Conservation (phyloP, 2,888 invertebrate genomes). For the Steinernema hermaphroditum region DNA sequence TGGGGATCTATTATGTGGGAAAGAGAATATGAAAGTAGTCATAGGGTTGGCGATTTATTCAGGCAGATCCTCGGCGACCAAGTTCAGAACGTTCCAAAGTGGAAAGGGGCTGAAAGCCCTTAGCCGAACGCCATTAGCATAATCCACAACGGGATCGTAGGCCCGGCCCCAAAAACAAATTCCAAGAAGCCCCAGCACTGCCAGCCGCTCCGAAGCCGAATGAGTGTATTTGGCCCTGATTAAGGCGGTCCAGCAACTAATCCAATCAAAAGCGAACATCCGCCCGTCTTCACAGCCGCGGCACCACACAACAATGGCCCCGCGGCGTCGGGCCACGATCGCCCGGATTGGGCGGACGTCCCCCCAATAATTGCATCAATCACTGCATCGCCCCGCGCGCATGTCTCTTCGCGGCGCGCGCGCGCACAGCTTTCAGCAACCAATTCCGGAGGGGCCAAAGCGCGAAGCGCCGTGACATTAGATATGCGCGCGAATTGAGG, state of each 20-base stretch:
- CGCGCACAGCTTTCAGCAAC: conserved; percentile 23
- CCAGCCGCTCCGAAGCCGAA: neutral
- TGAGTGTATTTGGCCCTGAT: conserved; percentile 1
- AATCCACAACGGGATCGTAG: too few relatives aligned
- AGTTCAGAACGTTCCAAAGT: too few relatives aligned
- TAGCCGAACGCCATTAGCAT: too few relatives aligned
- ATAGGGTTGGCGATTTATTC: neutral
- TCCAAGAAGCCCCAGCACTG: neutral
- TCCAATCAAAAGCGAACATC: conserved; percentile 25
- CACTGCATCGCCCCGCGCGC: conserved; percentile 21
- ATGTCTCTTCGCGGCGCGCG: conserved; percentile 2
- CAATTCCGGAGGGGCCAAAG: conserved; percentile 30
- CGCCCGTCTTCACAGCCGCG: neutral
- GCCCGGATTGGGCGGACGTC: conserved; percentile 13
- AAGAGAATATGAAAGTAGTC: too few relatives aligned
- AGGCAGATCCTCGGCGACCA: neutral
- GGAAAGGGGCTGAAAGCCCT: too few relatives aligned
- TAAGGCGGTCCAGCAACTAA: conserved; percentile 7
- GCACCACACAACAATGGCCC: conserved; percentile 1
- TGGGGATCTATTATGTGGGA: too few relatives aligned
- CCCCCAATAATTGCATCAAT: conserved; percentile 24
- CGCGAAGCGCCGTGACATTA: conserved; percentile 15
- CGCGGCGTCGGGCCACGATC: too few relatives aligned
- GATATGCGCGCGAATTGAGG: conserved; percentile 25
- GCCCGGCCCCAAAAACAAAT: conserved; percentile 15